Conservation (phyloP, 2,888 invertebrate genomes). For the Mythimna lalbum region DNA sequence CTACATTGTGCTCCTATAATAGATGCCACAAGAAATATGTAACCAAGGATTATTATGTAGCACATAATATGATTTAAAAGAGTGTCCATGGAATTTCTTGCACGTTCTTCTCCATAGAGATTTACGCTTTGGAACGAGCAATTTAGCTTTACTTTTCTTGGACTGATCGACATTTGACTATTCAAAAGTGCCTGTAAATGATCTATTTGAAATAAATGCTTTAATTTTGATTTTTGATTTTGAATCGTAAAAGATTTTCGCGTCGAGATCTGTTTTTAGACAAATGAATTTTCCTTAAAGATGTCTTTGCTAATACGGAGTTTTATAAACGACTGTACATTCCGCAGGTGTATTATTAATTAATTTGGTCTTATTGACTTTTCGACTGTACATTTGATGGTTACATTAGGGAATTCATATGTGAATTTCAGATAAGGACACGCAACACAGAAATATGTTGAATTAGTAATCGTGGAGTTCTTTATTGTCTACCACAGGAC, state of each 20-base stretch:
- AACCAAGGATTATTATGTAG: too few species aligned
- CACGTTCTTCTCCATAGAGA: too few species aligned
- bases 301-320: neutral
- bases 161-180: too few species aligned
- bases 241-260: neutral
- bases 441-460: conserved; percentile 57
- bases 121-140: too few species aligned
- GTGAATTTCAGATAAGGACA: conserved; percentile 61
- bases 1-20: too few species aligned
- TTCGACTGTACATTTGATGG: conserved; percentile 61
- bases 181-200: too few species aligned
- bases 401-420: conserved; percentile 66
- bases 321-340: conserved; percentile 62
- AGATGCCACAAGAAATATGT: too few species aligned
- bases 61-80: too few species aligned
- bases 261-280: neutral
- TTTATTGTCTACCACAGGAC: conserved; percentile 5
- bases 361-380: conserved; percentile 77
- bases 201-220: too few species aligned
- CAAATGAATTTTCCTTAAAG: neutral
- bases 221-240: too few species aligned
- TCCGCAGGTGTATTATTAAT: conserved; percentile 73
- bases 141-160: too few species aligned
- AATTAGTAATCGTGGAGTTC: conserved; percentile 24
- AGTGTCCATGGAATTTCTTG: too few species aligned